phyloP scores from a whole-genome alignment of 2,888 invertebrate genomes.

The Tachina fera region DNA sequence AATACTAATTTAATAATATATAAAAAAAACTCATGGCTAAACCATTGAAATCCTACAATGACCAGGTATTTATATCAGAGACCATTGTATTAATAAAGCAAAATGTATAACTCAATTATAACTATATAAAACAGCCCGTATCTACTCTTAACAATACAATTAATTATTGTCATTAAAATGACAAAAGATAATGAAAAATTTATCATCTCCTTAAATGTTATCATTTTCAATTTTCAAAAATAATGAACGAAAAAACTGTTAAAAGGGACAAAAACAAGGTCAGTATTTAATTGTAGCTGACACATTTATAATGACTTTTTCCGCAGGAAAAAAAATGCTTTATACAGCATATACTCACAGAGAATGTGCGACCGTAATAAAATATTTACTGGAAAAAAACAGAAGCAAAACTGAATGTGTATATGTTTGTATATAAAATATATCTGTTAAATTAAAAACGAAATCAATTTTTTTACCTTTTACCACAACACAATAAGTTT shows the following conservation, averaged over 20 bases:
- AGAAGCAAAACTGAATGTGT: slow-evolving; percentile 7
- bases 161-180: slow-evolving; percentile 62
- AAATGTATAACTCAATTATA: neutral
- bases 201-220: slow-evolving; percentile 41
- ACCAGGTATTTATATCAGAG: neutral
- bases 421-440: no score
- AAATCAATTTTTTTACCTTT: neutral
- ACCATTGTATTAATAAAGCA: neutral
- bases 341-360: slow-evolving; percentile 1
- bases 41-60: neutral
- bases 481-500: slow-evolving; percentile 18
- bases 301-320: slow-evolving; percentile 65
- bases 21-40: neutral
- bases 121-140: neutral
- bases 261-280: slow-evolving; percentile 39
- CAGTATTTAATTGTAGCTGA: slow-evolving; percentile 62
- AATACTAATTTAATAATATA: neutral
- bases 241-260: slow-evolving; percentile 3
- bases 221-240: slow-evolving; percentile 37
- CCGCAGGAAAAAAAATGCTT: neutral
- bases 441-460: neutral
- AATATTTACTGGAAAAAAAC: neutral
- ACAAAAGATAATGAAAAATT: slow-evolving; percentile 53
- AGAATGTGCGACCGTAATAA: neutral
- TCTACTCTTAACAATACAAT: slow-evolving; percentile 38